Evolutionary conservation across 2,113 vertebrate genomes (phyloP), one percentile per base, ranked within the genome.

Genomic region (Cinclus cinclus): DNA sequence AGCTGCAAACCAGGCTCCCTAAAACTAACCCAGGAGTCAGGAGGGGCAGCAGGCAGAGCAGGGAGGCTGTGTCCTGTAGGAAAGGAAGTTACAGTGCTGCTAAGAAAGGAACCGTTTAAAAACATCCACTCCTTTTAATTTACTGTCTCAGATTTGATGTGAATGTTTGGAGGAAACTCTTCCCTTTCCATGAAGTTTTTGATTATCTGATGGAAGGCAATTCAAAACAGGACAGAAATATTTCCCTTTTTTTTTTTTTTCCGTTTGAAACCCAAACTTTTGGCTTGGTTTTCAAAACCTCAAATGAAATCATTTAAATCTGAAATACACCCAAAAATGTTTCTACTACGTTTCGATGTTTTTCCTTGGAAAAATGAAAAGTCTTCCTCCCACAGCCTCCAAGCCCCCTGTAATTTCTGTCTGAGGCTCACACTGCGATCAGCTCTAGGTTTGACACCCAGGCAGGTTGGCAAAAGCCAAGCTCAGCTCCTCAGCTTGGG

Each of bases 161-260:
- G 79, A 83, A 27, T 42, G 55, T 35, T 74, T 62, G 50, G 59
- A 93, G 79, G 46, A 80, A 92, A 67, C 50, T 90, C 67, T 88
- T 93, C 63, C 67, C 55, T 90, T 73, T 87, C 70, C 82, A 63
- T 55, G 65, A 83, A 86, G 84, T 39, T 77, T 83, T 62, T 73
- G 42, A 96, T 80, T 90, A 74, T 88, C 84, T 90, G 53, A 62
- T 65, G 91, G 89, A 97, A 90, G 47, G 63, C 50, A 90, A 90
- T 95, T 92, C 74, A 73, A 83, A 92, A 67, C 83, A 95, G 74
- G 53, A 73, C 62, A 94, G 74, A 92, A 94, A 87, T 92, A 81
- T 82, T 95, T 94, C 52, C 59, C 2, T 44, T 15, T 85, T 47
- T 22, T 50, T 93, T 55, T 25, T 89, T 41, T 91, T 80, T 81